Evolutionary conservation across 2,888 invertebrate genomes (phyloP), one percentile per base, ranked within the genome.

Genomic region (Hyalella azteca): DNA sequence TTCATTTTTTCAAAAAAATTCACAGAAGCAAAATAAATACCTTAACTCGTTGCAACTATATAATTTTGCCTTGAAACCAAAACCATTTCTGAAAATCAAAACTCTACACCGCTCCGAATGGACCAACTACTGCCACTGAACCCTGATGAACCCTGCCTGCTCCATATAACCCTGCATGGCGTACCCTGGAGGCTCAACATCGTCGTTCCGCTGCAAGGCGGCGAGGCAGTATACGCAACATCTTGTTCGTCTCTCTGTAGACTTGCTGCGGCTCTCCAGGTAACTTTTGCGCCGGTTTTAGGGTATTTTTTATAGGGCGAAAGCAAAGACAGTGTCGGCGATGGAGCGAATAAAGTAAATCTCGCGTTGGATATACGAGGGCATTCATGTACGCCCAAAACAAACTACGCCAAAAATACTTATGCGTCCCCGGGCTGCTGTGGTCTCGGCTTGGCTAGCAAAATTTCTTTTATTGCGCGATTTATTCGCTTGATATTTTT

Each of bases 311-410:
- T 66, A 66, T 66, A 36, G 66, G 36, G 66, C 66, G 19, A 66
- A 66, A 66, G 66, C 66, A 66, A 66, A 66, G 66, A 66, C 66
- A 66, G 66, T 66, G 36, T 32, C 66, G 66, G 66, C 66, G 66
- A 66, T 66, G 66, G 66, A 66, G 66, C 66, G 66, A 66, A 66
- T 66, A 66, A 66, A 66, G 66, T 66, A 66, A 66, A 66, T 66
- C 66, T 66, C 29, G 36, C 39, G 66, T 66, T 66, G 66, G 66
- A 66, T 66, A 66, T 66, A 66, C 66, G 66, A 66, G 66, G 66
- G 36, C 66, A 66, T 66, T 66, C 66, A 36, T 66, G 66, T 66
- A 36, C 36, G 66, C 36, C 36, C 32, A 66, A 66, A 66, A 66
- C 66, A 66, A 66, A 66, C 66, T 66, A 36, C 36, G 36, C 36